A percentile compares a stretch with the other conserved stretches of the same genome.
Evolutionary conservation across 2,797 vertebrate genomes (phyloP).

Genomic region (Spinus pinus): DNA sequence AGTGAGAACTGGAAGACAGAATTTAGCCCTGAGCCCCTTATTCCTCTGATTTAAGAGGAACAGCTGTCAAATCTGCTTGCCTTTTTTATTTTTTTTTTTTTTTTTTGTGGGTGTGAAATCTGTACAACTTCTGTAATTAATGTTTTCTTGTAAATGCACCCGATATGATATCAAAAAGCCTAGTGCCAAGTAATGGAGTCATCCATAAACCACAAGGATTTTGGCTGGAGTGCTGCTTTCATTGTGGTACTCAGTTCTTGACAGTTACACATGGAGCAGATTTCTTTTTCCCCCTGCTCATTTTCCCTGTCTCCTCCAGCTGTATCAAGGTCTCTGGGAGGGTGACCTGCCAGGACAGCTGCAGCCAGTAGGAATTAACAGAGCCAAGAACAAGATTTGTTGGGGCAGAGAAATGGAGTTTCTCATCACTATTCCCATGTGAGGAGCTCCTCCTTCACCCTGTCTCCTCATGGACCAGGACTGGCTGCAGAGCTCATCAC

Average conservation of each 20-base stretch:
- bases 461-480: fast-evolving
- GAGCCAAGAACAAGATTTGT: background rate
- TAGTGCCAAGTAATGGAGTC: background rate
- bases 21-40: background rate
- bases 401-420: background rate
- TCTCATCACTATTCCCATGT: background rate
- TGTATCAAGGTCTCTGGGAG: background rate
- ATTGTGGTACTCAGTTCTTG: background rate
- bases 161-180: background rate
- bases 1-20: background rate
- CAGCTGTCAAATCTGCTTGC: background rate
- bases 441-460: background rate
- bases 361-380: background rate
- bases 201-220: background rate
- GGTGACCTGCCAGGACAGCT: constrained; percentile 45
- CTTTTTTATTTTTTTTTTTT: background rate
- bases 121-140: background rate
- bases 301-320: background rate
- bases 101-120: background rate
- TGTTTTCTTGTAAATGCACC: background rate
- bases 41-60: background rate
- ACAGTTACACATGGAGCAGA: background rate
- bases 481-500: background rate
- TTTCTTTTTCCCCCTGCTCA: background rate
- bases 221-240: background rate